Evolutionary conservation across 2,797 vertebrate species (phyloP).

Genomic region (Lepilemur ruficaudatus): DNA sequence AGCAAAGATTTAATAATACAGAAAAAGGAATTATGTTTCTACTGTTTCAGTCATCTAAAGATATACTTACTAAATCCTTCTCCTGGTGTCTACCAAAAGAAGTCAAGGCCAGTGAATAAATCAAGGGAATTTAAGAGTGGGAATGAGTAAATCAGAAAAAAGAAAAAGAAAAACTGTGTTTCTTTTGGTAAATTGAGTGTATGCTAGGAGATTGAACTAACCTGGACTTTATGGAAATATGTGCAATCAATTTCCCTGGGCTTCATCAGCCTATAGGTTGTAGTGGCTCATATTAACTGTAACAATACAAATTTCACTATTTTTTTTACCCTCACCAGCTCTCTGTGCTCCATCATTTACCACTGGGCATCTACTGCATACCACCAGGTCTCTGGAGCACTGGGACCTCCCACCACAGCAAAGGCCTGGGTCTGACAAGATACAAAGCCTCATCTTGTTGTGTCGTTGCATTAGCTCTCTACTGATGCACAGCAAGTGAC

Average conservation of each 20-base stretch:
- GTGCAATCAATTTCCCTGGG: neutral
- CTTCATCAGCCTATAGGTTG: neutral
- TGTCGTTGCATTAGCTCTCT: neutral
- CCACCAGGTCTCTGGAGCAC: neutral
- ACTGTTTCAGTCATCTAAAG: conserved; percentile 6
- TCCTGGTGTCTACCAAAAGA: neutral
- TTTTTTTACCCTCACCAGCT: neutral
- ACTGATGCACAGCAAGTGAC: neutral
- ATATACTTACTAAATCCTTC: neutral
- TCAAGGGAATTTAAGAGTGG: neutral
- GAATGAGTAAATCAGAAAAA: neutral
- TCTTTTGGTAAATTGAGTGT: neutral
- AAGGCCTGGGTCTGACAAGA: neutral
- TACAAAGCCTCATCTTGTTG: neutral
- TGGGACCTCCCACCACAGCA: neutral
- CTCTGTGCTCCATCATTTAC: neutral
- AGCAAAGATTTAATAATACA: conserved; percentile 21
- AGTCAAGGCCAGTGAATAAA: neutral
- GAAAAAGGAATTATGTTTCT: neutral
- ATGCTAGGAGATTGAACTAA: neutral
- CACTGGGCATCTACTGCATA: no score
- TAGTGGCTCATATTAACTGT: neutral
- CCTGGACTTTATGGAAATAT: neutral
- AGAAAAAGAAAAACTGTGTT: neutral
- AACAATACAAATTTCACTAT: neutral